Percentiles rank a stretch among this genome's conserved stretches.
These are phyloP conservation scores for Parnassius mnemosyne DNA, from an alignment of 2,888 invertebrate genomes.

Conservation along the genomic window DNA sequence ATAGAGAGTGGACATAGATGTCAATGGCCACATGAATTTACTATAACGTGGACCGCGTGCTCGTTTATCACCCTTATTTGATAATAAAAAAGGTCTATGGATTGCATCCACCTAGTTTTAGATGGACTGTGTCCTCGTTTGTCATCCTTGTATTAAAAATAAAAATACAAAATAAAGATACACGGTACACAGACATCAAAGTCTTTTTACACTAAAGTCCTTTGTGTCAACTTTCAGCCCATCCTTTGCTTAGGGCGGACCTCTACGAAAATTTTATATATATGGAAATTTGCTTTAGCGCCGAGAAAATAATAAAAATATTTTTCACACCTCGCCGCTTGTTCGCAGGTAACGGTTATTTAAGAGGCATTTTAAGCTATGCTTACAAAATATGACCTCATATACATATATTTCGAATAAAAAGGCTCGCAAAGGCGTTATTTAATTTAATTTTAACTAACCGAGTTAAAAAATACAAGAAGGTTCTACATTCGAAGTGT, in stretches of 20 bases:
- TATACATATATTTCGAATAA: not conserved
- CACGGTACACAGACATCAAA: conserved; percentile 20
- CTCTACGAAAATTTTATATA: conserved; percentile 15
- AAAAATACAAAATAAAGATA: conserved; percentile 8
- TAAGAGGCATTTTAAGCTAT: not conserved
- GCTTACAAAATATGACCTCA: not conserved
- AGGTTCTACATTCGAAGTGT: too few relatives aligned
- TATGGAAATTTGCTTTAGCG: conserved; percentile 16
- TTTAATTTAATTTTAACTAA: too few relatives aligned
- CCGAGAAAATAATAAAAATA: conserved; percentile 23
- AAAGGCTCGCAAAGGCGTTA: not conserved
- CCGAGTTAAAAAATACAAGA: too few relatives aligned
- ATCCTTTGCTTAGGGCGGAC: conserved; percentile 12
- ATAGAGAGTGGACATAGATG: too few relatives aligned
- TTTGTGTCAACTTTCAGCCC: conserved; percentile 18
- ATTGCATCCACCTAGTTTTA: too few relatives aligned
- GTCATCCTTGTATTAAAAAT: conserved; percentile 1
- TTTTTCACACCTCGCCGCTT: conserved; percentile 13
- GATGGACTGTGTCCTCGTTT: too few relatives aligned
- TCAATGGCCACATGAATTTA: too few relatives aligned
- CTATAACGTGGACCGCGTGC: too few relatives aligned
- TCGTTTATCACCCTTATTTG: too few relatives aligned
- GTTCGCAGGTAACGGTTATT: not conserved
- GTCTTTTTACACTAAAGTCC: conserved; percentile 18
- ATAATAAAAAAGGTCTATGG: too few relatives aligned